Base-by-base conservation (phyloP, 2,113 vertebrate species). In the Hippocampus guttulatus region DNA sequence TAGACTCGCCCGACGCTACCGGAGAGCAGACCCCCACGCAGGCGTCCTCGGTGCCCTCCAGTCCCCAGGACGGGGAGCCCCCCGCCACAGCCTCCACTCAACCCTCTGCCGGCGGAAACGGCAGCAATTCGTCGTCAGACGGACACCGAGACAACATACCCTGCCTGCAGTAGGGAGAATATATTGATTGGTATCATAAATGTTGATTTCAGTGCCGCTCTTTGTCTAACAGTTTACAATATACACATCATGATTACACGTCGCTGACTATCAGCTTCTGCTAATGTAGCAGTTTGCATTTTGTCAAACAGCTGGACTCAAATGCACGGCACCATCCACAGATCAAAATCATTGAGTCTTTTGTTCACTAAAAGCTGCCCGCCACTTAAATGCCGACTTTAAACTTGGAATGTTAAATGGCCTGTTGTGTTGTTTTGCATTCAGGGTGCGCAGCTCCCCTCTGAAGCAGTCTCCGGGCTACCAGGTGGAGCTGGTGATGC, bases 381-480 rank as follows among this genome's bases (percentile, higher is more conserved):
- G 51, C 18, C 16, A 20, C 51, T 52, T 43, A 43, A 43, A 49
- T 18, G 47, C 14, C 12, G 4, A 49, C 47, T 49, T 49, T 16
- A 49, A 49, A 43, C 41, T 45, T 45, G 43, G 14, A 45, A 12
- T 45, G 43, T 45, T 45, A 45, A 45, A 45, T 1, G 3, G 23
- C 73, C 66, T 68, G 77, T 52, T 66, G 79, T 80, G 40, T 72
- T 85, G 76, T 73, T 82, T 81, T 78, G 71, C 9, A 67, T 91
- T 54, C 91, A 99, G 97, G 93, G 95, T 99, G 84, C 95, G 95
- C 87, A 95, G 87, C 86, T 94, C 95, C 85, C 92, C 96, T 68
- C 93, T 98, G 77, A 98, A 98, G 83, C 97, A 99, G 87, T 97
- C 94, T 84, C 91, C 95, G 43, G 97, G 97, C 65, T 98, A 95